Base-by-base conservation (phyloP, 2,797 vertebrate species). In the Eurystomus glaucurus region DNA sequence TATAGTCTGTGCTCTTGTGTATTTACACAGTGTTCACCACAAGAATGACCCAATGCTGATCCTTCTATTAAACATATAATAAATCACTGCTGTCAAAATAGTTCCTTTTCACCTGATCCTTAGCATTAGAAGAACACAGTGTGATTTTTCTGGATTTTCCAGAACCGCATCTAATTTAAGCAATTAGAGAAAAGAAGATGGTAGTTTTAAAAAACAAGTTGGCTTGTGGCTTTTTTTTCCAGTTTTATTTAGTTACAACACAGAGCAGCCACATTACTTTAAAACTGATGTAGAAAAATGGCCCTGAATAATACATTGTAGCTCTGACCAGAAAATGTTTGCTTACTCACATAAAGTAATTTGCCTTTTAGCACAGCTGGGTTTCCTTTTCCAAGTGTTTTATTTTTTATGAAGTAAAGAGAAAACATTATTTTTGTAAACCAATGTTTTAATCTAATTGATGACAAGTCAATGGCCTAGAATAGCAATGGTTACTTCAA, bases 351-450 rank as follows among this genome's bases (percentile, higher is more conserved):
- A 99, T 98, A 98, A 99, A 99, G 98, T 99, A 99, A 99, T 98
- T 98, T 98, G 98, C 98, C 98, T 98, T 98, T 98, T 98, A 98
- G 98, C 99, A 97, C 99, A 99, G 99, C 98, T 99, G 99, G 99
- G 98, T 98, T 98, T 98, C 99, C 97, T 99, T 98, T 99, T 99
- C 98, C 97, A 95, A 98, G 98, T 98, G 98, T 99, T 99, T 99
- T 99, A 99, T 99, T 99, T 99, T 99, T 99, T 98, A 99, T 99
- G 98, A 99, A 98, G 98, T 98, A 98, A 99, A 98, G 98, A 98
- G 98, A 98, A 98, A 98, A 98, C 98, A 98, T 98, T 98, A 98
- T 98, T 98, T 98, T 98, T 98, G 97, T 98, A 99, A 99, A 98
- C 98, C 98, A 97, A 98, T 98, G 98, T 98, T 99, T 99, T 98